These are phyloP conservation scores for Nothoprocta perdicaria DNA, from an alignment of 2,113 vertebrate species.

Conservation along the genomic window DNA sequence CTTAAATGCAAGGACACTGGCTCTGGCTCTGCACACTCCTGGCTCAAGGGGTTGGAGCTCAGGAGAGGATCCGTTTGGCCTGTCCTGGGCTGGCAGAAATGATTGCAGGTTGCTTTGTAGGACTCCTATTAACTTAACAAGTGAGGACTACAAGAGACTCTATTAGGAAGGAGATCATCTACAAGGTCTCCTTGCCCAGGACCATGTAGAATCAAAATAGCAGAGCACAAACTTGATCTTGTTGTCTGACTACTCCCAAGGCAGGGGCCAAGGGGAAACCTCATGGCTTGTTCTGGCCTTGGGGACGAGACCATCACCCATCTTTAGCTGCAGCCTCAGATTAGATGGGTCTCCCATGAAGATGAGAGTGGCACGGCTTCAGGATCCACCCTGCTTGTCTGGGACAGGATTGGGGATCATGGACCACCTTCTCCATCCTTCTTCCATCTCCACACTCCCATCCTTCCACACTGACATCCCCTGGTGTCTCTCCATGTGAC, in stretches of 20 bases:
- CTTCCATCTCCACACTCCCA: neutral
- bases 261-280: neutral
- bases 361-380: neutral
- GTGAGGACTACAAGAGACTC: neutral
- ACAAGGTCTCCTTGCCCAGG: neutral
- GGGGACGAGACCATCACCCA: neutral
- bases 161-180: neutral
- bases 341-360: neutral
- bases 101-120: rapidly evolving
- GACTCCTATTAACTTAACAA: neutral
- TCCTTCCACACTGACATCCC: too few relatives aligned
- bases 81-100: neutral
- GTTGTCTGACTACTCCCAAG: neutral
- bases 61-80: neutral
- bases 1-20: neutral
- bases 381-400: neutral
- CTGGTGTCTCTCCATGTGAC: neutral
- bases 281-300: too few relatives aligned
- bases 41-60: neutral
- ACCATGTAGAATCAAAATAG: neutral
- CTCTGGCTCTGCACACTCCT: neutral
- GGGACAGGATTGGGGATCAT: neutral
- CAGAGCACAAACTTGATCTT: neutral
- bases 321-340: neutral
- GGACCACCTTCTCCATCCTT: neutral